phyloP scores from a whole-genome alignment of 2,797 vertebrate species.

The Sebastes melanostomus region DNA sequence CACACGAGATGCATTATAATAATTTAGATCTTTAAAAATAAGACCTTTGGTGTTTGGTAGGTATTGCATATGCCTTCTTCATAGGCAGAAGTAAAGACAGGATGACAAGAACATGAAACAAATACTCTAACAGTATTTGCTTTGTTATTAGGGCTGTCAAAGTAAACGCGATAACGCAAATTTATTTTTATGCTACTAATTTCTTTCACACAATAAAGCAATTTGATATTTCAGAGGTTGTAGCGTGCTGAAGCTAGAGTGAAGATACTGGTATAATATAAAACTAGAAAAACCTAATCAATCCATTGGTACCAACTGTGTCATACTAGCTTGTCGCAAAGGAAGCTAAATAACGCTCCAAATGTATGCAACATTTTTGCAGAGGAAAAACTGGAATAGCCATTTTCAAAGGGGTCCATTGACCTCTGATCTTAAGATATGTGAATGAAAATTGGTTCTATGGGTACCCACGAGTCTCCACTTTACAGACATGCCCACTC shows the following conservation, averaged over 20 bases:
- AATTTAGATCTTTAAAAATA: too few species aligned
- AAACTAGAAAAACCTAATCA: rapidly evolving
- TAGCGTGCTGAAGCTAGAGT: background rate
- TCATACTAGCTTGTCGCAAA: too few species aligned
- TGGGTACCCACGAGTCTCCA: rapidly evolving
- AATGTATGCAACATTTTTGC: rapidly evolving
- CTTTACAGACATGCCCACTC: too few species aligned
- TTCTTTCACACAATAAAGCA: rapidly evolving
- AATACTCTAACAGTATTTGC: background rate
- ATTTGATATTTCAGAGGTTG: background rate
- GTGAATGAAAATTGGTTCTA: too few species aligned
- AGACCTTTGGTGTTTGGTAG: too few species aligned
- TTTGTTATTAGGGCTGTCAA: too few species aligned
- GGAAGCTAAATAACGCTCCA: background rate
- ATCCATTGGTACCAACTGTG: rapidly evolving
- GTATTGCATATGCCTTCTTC: background rate
- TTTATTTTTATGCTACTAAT: background rate
- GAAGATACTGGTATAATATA: background rate
- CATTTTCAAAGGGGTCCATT: background rate
- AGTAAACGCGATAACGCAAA: too few species aligned
- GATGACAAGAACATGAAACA: background rate
- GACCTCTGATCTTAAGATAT: too few species aligned
- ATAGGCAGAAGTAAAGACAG: background rate
- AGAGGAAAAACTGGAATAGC: background rate
- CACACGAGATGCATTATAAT: background rate